Evolutionary conservation across 2,888 invertebrate genomes (phyloP).

Genomic region (Caenorhabditis zanzibari): DNA sequence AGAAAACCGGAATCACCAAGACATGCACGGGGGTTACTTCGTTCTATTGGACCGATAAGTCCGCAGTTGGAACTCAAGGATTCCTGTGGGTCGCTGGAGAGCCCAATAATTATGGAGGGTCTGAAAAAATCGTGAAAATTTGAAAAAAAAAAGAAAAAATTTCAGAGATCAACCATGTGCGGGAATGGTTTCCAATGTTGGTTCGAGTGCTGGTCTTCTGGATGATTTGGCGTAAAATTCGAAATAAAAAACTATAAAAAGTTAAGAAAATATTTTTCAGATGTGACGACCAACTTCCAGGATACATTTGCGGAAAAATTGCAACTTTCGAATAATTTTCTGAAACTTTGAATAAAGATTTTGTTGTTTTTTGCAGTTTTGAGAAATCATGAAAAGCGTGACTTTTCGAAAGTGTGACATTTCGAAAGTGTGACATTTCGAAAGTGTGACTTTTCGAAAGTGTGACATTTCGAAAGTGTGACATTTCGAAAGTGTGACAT

Average conservation of each 20-base stretch:
- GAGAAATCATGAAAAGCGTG: too few species aligned
- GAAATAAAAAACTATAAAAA: not conserved
- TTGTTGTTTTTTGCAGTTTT: not conserved
- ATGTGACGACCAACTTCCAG: not conserved
- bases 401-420: too few species aligned
- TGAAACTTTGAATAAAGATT: not conserved
- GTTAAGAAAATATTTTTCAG: conserved; percentile 1
- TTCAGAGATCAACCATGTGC: conserved; percentile 2
- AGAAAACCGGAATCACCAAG: not conserved
- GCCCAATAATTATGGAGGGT: conserved; percentile 8
- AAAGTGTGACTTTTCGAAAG: too few species aligned
- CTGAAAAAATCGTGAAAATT: not conserved
- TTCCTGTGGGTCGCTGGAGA: conserved; percentile 11
- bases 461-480: too few species aligned
- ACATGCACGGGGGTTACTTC: not conserved
- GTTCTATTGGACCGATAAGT: conserved; percentile 20
- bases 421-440: too few species aligned
- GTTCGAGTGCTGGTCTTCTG: too few species aligned
- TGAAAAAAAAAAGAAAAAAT: not conserved
- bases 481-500: too few species aligned
- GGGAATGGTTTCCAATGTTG: not conserved
- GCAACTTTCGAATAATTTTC: not conserved
- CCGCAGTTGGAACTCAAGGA: not conserved
- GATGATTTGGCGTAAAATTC: not conserved
- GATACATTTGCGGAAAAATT: conserved; percentile 8